phyloP scores from a whole-genome alignment of 2,888 invertebrate genomes.

The Trichogramma evanescens region DNA sequence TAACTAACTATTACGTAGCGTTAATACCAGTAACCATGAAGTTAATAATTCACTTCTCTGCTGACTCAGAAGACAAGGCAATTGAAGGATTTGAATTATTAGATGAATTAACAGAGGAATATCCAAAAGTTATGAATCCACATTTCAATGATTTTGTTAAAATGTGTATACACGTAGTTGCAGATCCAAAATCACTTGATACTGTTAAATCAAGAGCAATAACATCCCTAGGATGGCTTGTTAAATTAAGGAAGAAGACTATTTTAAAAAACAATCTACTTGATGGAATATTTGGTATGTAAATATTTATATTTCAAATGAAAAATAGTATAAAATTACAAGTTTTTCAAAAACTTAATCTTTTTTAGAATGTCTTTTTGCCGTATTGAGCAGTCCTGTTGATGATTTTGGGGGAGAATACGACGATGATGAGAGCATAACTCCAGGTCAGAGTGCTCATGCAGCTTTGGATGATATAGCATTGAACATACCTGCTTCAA shows the following conservation, averaged over 20 bases:
- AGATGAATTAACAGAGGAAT: conserved; percentile 60
- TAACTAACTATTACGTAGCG: background rate
- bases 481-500: conserved; percentile 68
- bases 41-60: conserved; percentile 55
- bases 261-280: conserved; percentile 65
- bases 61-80: conserved; percentile 54
- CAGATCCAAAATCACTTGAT: conserved; percentile 53
- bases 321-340: background rate
- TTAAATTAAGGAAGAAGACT: conserved; percentile 65
- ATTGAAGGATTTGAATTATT: conserved; percentile 58
- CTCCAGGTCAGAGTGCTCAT: conserved; percentile 61
- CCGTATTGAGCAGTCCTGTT: background rate
- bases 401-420: conserved; percentile 48
- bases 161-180: conserved; percentile 60
- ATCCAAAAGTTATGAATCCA: conserved; percentile 56
- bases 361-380: background rate
- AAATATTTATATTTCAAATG: background rate
- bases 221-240: conserved; percentile 60
- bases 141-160: conserved; percentile 59
- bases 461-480: conserved; percentile 70
- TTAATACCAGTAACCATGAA: conserved; percentile 35
- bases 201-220: conserved; percentile 63
- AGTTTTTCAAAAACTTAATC: background rate
- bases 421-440: conserved; percentile 58
- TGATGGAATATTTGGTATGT: conserved; percentile 51